A percentile compares a stretch with the other conserved stretches of the same genome.
phyloP scores from a whole-genome alignment of 2,888 invertebrate species.

The Leptopterna dolabrata region DNA sequence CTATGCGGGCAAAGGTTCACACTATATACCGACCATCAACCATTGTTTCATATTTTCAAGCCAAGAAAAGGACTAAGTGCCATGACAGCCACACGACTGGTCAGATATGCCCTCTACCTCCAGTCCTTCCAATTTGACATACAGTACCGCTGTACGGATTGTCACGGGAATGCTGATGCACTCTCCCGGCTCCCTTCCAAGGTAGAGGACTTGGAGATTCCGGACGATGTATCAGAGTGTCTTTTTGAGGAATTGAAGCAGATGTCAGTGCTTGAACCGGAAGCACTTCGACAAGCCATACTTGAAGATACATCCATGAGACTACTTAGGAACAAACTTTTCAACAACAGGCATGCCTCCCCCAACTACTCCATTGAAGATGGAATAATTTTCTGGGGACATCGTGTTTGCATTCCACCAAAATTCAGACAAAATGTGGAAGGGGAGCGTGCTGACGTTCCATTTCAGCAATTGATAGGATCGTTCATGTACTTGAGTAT shows the following conservation, averaged over 20 bases:
- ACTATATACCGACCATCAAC: not conserved
- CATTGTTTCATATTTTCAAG: not conserved
- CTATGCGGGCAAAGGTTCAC: not conserved
- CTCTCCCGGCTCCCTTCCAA: not conserved
- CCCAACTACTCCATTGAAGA: not conserved
- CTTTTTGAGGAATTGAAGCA: no score
- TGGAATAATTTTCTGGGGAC: not conserved
- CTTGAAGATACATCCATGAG: no score
- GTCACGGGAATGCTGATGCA: not conserved
- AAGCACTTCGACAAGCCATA: no score
- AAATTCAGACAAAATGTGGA: not conserved
- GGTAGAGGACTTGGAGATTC: not conserved
- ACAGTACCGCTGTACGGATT: not conserved
- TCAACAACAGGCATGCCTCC: no score
- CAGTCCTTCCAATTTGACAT: not conserved
- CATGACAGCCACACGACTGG: not conserved
- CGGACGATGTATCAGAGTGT: no score
- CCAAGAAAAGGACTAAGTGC: not conserved
- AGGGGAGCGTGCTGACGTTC: constrained; percentile 11
- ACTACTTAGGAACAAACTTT: no score
- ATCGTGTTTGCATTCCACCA: not conserved
- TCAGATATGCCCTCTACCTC: not conserved
- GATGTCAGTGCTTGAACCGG: no score
- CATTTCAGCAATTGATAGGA: constrained; percentile 27
- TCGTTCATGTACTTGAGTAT: constrained; percentile 20